phyloP scores from a whole-genome alignment of 1,140 invertebrate genomes.

The Diorhabda carinulata region DNA sequence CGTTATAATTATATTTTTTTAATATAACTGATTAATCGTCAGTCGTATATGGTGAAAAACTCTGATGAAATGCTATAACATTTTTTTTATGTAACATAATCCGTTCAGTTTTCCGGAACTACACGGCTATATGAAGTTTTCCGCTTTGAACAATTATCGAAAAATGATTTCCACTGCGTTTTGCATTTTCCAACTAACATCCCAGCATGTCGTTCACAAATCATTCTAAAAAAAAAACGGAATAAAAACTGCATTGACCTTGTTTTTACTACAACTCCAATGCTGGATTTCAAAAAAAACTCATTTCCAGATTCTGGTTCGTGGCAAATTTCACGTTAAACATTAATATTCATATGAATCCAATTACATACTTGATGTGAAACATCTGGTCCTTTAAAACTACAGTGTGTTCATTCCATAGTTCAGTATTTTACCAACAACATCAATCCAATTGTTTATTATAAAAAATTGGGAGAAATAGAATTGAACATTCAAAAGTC shows the following conservation, averaged over 20 bases:
- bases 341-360: slow-evolving; percentile 3
- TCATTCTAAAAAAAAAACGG: slow-evolving; percentile 21
- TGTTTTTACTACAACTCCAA: slow-evolving; percentile 6
- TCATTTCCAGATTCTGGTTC: slow-evolving; percentile 10
- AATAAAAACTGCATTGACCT: background rate
- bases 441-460: no score
- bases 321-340: background rate
- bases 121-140: no score
- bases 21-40: no score
- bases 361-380: background rate
- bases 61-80: no score
- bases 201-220: slow-evolving; percentile 23
- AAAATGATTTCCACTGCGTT: background rate
- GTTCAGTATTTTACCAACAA: no score
- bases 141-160: background rate
- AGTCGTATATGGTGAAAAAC: no score
- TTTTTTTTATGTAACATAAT: no score
- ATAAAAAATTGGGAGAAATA: no score
- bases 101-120: no score
- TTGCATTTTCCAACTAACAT: background rate
- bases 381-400: background rate
- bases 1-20: no score
- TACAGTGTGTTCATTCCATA: background rate
- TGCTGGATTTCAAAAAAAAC: background rate
- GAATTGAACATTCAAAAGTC: no score